Evolutionary conservation across 2,888 invertebrate genomes (phyloP).

Genomic region (Drosophila lutescens): DNA sequence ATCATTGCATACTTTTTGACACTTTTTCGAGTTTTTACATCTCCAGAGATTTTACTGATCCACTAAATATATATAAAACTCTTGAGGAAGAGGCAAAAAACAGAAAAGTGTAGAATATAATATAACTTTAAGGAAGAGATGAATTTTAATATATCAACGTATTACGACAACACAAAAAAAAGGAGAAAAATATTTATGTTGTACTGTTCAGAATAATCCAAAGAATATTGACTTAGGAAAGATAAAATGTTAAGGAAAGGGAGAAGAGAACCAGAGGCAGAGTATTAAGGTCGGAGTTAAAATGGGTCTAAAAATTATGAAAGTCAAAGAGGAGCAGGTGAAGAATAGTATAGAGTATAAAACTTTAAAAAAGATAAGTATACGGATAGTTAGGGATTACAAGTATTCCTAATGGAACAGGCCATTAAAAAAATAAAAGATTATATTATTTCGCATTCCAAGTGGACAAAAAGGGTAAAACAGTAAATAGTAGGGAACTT

Average conservation of each 20-base stretch:
- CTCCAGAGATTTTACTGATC: neutral
- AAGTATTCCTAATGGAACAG: too few relatives aligned
- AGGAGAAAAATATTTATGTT: neutral
- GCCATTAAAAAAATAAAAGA: too few relatives aligned
- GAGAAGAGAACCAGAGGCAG: neutral
- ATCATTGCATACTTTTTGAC: neutral
- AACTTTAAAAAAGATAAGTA: too few relatives aligned
- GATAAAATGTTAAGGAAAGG: neutral
- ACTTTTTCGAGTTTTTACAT: neutral
- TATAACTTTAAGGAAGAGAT: too few relatives aligned
- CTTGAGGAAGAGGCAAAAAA: neutral
- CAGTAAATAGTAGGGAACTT: neutral
- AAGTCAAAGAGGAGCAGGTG: too few relatives aligned
- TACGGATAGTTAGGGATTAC: too few relatives aligned
- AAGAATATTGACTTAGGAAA: neutral
- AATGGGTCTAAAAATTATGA: too few relatives aligned
- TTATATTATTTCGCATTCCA: neutral
- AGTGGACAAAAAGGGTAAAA: too few relatives aligned
- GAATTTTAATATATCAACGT: neutral
- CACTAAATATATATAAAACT: neutral
- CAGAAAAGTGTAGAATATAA: neutral
- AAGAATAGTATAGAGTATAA: too few relatives aligned
- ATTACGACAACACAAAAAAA: neutral
- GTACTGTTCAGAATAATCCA: too few relatives aligned
- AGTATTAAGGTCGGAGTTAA: too few relatives aligned